These are phyloP conservation scores for Trinorchestia longiramus DNA, from an alignment of 1,140 invertebrate species.

Conservation along the genomic window DNA sequence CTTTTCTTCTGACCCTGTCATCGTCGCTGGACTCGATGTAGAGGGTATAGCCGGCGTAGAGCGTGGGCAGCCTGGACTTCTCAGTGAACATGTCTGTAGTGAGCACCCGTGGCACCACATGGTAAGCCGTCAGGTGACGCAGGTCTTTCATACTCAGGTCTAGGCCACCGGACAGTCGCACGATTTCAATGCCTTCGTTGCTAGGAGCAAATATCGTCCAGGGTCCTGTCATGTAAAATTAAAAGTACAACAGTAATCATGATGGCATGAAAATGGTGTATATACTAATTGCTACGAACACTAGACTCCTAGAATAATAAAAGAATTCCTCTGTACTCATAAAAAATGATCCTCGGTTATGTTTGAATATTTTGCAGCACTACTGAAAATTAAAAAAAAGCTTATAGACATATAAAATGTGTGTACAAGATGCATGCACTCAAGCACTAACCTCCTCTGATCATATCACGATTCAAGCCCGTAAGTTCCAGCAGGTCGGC, in stretches of 20 bases:
- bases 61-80: slow-evolving; percentile 63
- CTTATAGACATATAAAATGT: background rate
- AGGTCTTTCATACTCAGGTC: slow-evolving; percentile 66
- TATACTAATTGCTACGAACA: too few relatives aligned
- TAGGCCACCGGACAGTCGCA: slow-evolving; percentile 67
- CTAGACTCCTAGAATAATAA: background rate
- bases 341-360: background rate
- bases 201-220: slow-evolving; percentile 71
- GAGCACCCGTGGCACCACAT: slow-evolving; percentile 69
- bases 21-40: slow-evolving; percentile 58
- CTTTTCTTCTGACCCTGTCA: background rate
- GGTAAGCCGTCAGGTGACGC: slow-evolving; percentile 69
- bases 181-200: slow-evolving; percentile 69
- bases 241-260: background rate
- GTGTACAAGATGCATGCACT: background rate
- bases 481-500: slow-evolving; percentile 41
- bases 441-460: slow-evolving; percentile 13
- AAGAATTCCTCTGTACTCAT: background rate
- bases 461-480: slow-evolving; percentile 24
- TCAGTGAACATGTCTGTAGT: slow-evolving; percentile 53
- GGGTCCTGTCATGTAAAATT: slow-evolving; percentile 65
- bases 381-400: background rate
- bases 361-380: background rate
- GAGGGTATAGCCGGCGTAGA: slow-evolving; percentile 67
- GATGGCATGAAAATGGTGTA: background rate